Conservation (phyloP, 2,113 vertebrate species). For the Nibea coibor region DNA sequence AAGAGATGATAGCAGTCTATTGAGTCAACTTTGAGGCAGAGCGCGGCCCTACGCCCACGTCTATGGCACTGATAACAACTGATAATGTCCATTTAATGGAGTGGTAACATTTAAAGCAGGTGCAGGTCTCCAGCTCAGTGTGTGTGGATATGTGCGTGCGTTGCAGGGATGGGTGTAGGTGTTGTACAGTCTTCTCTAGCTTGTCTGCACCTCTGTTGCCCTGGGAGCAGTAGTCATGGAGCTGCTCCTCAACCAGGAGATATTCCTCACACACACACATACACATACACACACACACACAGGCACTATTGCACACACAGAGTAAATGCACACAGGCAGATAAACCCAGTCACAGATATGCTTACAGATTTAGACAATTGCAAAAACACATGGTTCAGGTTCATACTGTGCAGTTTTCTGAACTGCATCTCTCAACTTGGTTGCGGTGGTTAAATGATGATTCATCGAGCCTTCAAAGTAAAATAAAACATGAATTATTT, state of each 20-base stretch:
- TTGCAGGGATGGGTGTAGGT: slow-evolving; percentile 39
- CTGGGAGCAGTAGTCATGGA: slow-evolving; percentile 78
- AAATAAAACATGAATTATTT: slow-evolving; percentile 11
- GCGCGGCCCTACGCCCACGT: too few relatives aligned
- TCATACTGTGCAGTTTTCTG: not conserved
- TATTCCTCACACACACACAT: slow-evolving; percentile 55
- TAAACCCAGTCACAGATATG: slow-evolving; percentile 10
- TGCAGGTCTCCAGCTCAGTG: slow-evolving; percentile 26
- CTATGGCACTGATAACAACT: not conserved
- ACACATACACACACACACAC: slow-evolving; percentile 19
- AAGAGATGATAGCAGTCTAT: not conserved
- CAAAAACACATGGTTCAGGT: slow-evolving; percentile 18
- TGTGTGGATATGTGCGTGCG: slow-evolving; percentile 43
- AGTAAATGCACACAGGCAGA: slow-evolving; percentile 32
- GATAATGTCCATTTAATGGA: not conserved
- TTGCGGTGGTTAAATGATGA: slow-evolving; percentile 15
- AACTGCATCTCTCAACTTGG: not conserved
- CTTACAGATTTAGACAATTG: slow-evolving; percentile 28
- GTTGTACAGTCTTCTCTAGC: slow-evolving; percentile 50
- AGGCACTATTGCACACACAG: not conserved
- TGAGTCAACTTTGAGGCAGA: not conserved
- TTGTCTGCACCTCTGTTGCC: slow-evolving; percentile 70
- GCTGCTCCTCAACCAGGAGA: slow-evolving; percentile 65
- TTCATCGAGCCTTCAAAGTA: slow-evolving; percentile 11
- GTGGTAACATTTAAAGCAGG: not conserved